These are phyloP conservation scores for Dascyllus trimaculatus DNA, from an alignment of 2,113 vertebrate species.

Conservation along the genomic window DNA sequence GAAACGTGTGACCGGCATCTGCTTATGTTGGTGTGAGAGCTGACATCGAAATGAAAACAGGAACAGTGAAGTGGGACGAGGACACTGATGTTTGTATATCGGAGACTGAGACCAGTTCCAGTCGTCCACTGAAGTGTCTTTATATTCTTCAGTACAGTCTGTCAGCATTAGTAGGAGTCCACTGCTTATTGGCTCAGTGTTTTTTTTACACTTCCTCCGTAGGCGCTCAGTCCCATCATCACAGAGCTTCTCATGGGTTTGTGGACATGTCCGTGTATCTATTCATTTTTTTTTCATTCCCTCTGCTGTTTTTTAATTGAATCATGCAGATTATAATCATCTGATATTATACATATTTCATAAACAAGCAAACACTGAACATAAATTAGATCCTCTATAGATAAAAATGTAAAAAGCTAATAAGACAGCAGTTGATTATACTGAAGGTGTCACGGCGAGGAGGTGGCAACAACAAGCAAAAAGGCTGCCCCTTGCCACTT, in stretches of 20 bases:
- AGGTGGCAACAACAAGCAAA: conserved; percentile 60
- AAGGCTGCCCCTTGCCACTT: conserved; percentile 45
- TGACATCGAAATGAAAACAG: conserved; percentile 23
- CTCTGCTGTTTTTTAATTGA: conserved; percentile 63
- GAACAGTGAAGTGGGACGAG: conserved; percentile 26
- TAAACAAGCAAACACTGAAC: conserved; percentile 85
- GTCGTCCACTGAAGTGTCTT: conserved; percentile 34
- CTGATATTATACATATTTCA: conserved; percentile 80
- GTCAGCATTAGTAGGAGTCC: background rate
- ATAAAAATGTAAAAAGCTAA: conserved; percentile 85
- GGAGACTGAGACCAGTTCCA: conserved; percentile 42
- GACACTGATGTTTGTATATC: conserved; percentile 20
- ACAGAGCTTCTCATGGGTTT: conserved; percentile 18
- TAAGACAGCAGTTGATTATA: conserved; percentile 79
- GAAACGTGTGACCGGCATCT: conserved; percentile 43
- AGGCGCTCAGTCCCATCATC: conserved; percentile 11
- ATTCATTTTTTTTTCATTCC: conserved; percentile 44
- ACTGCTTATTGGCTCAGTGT: background rate
- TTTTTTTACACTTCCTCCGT: background rate
- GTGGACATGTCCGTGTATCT: background rate
- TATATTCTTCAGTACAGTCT: conserved; percentile 25
- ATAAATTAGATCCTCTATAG: conserved; percentile 82
- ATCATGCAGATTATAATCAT: conserved; percentile 84
- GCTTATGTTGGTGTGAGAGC: conserved; percentile 20
- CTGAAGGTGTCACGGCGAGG: conserved; percentile 59